Percentiles rank a stretch among this genome's conserved stretches.
Evolutionary conservation across 1,140 invertebrate genomes (phyloP).

Genomic region (Cydia amplana): DNA sequence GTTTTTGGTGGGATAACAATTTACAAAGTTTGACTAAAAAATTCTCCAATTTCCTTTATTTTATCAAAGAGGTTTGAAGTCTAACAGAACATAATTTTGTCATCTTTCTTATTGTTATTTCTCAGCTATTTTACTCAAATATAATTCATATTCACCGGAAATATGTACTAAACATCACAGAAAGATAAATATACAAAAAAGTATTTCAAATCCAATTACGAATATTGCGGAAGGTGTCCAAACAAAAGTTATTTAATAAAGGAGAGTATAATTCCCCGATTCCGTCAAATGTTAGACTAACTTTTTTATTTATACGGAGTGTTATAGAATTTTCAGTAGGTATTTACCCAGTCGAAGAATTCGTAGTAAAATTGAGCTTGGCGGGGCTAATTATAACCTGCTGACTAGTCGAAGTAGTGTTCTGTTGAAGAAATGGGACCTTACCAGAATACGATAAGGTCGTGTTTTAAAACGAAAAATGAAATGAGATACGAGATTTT

Average conservation of each 20-base stretch:
- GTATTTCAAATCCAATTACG: background rate
- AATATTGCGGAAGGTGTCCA: conserved; percentile 19
- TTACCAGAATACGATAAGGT: background rate
- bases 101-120: background rate
- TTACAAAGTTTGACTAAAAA: no score
- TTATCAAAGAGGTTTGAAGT: no score
- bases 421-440: background rate
- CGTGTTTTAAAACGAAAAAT: background rate
- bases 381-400: background rate
- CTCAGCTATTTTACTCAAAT: background rate
- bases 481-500: background rate
- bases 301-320: background rate
- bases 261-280: background rate
- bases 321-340: background rate
- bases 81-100: no score
- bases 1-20: no score
- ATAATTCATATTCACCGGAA: background rate
- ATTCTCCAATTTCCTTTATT: no score
- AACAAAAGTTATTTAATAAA: conserved; percentile 32
- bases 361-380: background rate
- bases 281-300: background rate
- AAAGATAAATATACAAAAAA: background rate
- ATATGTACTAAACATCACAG: background rate
- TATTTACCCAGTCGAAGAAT: background rate
- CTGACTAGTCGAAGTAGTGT: background rate